These are phyloP conservation scores for Apostichopus leukothele DNA, from an alignment of 53 echinoderm and acorn worm species.

Conservation along the genomic window DNA sequence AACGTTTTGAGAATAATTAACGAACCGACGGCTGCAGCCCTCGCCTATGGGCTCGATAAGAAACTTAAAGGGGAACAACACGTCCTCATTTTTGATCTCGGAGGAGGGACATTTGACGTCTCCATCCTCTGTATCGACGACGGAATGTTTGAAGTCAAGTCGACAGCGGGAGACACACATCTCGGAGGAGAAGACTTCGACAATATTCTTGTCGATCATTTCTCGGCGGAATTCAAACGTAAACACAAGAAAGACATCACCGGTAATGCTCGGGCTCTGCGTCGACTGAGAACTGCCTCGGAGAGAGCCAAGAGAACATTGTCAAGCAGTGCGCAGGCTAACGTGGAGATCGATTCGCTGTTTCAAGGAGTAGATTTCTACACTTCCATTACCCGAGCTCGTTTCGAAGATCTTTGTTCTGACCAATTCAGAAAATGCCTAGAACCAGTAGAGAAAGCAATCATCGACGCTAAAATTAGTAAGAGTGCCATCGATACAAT, in stretches of 20 bases:
- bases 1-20: conserved; percentile 93
- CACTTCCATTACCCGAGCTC: conserved; percentile 52
- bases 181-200: conserved; percentile 96
- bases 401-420: conserved; percentile 85
- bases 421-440: conserved; percentile 75
- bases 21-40: conserved; percentile 93
- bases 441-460: conserved; percentile 64
- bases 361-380: too few species aligned
- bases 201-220: conserved; percentile 73
- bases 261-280: conserved; percentile 66
- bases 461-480: too few species aligned
- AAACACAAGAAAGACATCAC: conserved; percentile 84
- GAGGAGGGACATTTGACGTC: conserved; percentile 91
- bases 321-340: conserved; percentile 75
- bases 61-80: conserved; percentile 55
- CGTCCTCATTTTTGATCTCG: conserved; percentile 79
- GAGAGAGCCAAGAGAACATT: conserved; percentile 91
- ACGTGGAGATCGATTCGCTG: conserved; percentile 54
- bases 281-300: conserved; percentile 82
- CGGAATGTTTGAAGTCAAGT: conserved; percentile 88
- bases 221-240: conserved; percentile 71
- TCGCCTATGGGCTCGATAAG: conserved; percentile 97
- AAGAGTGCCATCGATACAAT: not conserved
- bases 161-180: conserved; percentile 91
- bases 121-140: conserved; percentile 84